phyloP scores from a whole-genome alignment of 2,888 invertebrate genomes.

The Eugnorisma glareosa region DNA sequence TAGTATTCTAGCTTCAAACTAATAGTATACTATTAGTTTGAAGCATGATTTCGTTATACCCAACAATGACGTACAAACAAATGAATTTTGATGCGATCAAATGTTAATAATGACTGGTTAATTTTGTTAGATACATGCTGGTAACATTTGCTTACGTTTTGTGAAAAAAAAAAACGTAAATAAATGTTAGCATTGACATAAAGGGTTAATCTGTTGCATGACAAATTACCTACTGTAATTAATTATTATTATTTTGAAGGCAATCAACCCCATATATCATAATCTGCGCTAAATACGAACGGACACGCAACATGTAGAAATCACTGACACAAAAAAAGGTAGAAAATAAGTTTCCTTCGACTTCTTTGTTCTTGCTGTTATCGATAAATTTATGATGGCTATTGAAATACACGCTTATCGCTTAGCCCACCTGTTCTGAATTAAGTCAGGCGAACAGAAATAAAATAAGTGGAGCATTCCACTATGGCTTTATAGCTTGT shows the following conservation, averaged over 20 bases:
- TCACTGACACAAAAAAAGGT: conserved; percentile 37
- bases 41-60: conserved; percentile 68
- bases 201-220: conserved; percentile 45
- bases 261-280: conserved; percentile 50
- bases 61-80: conserved; percentile 58
- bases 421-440: conserved; percentile 66
- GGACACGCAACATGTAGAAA: conserved; percentile 46
- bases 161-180: conserved; percentile 32
- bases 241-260: conserved; percentile 4
- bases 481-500: conserved; percentile 10
- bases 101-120: conserved; percentile 66
- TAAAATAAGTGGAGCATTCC: conserved; percentile 22
- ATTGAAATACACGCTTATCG: conserved; percentile 62
- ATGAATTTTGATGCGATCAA: conserved; percentile 59
- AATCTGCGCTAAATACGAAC: conserved; percentile 42
- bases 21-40: conserved; percentile 67
- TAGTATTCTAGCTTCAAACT: too few relatives aligned
- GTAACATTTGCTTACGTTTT: conserved; percentile 48
- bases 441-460: conserved; percentile 52
- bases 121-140: conserved; percentile 61
- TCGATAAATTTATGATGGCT: conserved; percentile 56
- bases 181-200: conserved; percentile 43
- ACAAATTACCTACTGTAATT: neutral
- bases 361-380: conserved; percentile 59
- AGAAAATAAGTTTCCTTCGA: conserved; percentile 42